phyloP scores from a whole-genome alignment of 53 echinoderm and acorn worm species.

The Stichopus horrens region DNA sequence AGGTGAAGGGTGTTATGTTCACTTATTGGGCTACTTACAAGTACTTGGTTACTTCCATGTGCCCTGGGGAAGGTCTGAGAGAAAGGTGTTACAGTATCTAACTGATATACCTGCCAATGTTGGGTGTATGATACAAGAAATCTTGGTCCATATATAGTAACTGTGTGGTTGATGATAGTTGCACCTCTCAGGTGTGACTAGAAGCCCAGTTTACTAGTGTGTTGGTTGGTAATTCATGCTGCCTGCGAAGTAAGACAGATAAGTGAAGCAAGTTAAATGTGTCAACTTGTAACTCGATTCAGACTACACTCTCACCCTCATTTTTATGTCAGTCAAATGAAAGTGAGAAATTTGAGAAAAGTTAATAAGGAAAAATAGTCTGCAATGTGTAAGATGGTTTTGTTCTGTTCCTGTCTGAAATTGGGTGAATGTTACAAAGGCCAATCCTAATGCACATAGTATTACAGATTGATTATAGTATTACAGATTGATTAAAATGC shows the following conservation, averaged over 20 bases:
- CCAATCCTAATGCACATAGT: no score
- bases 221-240: conserved; percentile 19
- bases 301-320: not conserved
- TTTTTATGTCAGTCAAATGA: not conserved
- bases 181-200: not conserved
- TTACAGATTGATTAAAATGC: no score
- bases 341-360: no score
- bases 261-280: not conserved
- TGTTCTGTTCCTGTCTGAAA: no score
- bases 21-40: conserved; percentile 10
- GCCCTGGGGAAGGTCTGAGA: conserved; percentile 7
- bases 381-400: no score
- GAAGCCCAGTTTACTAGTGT: conserved; percentile 39
- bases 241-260: conserved; percentile 43
- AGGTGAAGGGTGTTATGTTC: not conserved
- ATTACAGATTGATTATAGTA: no score
- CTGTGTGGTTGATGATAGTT: not conserved
- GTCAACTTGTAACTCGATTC: not conserved
- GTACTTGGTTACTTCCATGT: not conserved
- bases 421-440: no score
- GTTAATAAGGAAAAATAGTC: no score
- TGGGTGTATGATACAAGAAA: conserved; percentile 12
- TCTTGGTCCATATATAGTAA: not conserved
- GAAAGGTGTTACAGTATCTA: not conserved
- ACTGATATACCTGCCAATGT: not conserved